Evolutionary conservation across 2,113 vertebrate species (phyloP).

Genomic region (Ammodramus savannarum): DNA sequence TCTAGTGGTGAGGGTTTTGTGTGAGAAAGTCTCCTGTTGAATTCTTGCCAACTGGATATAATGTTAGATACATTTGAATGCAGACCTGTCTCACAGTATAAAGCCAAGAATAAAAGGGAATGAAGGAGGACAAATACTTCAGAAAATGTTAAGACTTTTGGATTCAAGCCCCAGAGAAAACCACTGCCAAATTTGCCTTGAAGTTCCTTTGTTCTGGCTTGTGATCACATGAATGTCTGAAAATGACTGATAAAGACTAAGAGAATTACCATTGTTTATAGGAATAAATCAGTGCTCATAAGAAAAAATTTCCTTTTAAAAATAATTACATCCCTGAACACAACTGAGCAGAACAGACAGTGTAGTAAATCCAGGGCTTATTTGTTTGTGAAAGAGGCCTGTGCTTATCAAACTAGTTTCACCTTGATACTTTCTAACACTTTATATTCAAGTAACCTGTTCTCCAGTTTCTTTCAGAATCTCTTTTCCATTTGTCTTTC

Average conservation of each 20-base stretch:
- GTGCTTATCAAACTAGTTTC: background rate
- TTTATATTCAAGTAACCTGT: background rate
- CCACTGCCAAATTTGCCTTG: background rate
- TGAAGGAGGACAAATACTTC: background rate
- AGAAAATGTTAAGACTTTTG: background rate
- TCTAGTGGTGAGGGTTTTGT: background rate
- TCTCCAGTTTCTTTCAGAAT: background rate
- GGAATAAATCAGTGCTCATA: background rate
- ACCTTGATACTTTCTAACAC: background rate
- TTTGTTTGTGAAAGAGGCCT: background rate
- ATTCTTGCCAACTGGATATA: background rate
- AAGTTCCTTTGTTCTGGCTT: background rate
- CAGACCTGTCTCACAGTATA: background rate
- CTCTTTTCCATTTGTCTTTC: background rate
- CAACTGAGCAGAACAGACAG: background rate
- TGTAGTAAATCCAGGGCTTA: background rate
- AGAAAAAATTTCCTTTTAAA: background rate
- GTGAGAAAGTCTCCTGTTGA: background rate
- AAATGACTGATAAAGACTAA: background rate
- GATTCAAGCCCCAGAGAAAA: background rate
- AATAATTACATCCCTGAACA: background rate
- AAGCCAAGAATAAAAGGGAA: background rate
- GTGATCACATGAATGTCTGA: background rate
- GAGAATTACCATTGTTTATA: background rate
- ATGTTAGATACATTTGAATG: background rate